phyloP scores from a whole-genome alignment of 2,797 vertebrate species.

The Picus viridis region DNA sequence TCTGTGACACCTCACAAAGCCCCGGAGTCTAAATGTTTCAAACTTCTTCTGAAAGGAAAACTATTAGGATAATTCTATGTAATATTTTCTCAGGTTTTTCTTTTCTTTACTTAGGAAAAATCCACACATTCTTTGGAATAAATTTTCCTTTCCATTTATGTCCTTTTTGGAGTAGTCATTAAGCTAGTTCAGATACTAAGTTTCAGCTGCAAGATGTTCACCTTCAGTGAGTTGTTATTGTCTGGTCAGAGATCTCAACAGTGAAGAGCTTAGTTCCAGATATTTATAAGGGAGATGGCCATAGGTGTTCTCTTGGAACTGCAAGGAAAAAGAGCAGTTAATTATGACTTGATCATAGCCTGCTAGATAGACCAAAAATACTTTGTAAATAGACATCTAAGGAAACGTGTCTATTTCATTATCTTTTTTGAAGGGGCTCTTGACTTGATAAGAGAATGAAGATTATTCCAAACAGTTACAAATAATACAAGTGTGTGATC shows the following conservation, averaged over 20 bases:
- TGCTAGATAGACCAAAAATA: neutral
- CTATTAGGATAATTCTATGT: neutral
- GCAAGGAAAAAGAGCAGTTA: neutral
- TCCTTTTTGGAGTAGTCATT: neutral
- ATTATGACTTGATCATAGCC: neutral
- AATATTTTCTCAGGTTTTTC: neutral
- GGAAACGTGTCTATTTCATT: neutral
- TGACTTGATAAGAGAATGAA: neutral
- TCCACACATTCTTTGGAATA: neutral
- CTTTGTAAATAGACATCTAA: neutral
- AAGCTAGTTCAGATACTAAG: neutral
- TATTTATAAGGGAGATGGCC: fast-evolving
- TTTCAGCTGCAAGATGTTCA: neutral
- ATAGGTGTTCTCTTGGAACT: neutral
- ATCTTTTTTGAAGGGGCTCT: neutral
- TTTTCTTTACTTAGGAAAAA: neutral
- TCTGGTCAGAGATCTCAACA: neutral
- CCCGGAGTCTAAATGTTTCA: neutral
- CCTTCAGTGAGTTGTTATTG: neutral
- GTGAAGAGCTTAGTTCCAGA: neutral
- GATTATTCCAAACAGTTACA: neutral
- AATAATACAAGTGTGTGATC: neutral
- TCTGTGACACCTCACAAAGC: neutral
- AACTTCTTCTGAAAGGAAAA: neutral
- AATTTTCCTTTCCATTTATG: neutral